Evolutionary conservation across 2,888 invertebrate genomes (phyloP).

Genomic region (Toxonevra muliebris): DNA sequence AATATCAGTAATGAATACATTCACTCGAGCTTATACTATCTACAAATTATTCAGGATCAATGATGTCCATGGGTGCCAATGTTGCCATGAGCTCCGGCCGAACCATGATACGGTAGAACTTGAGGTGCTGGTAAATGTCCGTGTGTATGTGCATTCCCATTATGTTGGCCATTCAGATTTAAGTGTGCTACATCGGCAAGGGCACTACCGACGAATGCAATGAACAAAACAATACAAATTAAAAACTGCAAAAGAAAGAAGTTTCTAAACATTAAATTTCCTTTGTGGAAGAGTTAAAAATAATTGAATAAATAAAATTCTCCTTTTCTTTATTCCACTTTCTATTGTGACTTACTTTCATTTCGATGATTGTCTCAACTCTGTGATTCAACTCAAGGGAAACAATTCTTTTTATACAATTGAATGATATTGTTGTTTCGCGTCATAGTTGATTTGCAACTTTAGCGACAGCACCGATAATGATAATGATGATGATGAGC

Average conservation of each 20-base stretch:
- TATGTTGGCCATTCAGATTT: background rate
- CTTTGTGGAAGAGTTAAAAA: too few relatives aligned
- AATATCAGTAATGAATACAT: too few relatives aligned
- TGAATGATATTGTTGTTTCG: background rate
- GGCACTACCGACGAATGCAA: constrained; percentile 23
- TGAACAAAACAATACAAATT: constrained; percentile 28
- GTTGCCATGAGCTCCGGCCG: too few relatives aligned
- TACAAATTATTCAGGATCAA: too few relatives aligned
- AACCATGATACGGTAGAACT: too few relatives aligned
- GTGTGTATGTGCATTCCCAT: background rate
- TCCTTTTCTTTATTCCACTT: background rate
- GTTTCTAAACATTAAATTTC: too few relatives aligned
- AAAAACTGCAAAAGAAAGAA: constrained; percentile 23
- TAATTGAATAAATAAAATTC: background rate
- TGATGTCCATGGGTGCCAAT: too few relatives aligned
- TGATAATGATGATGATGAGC: too few relatives aligned
- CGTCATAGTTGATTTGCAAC: too few relatives aligned
- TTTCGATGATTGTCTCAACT: constrained; percentile 9
- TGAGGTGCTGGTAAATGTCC: background rate
- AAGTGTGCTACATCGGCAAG: constrained; percentile 38
- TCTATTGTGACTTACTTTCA: constrained; percentile 28
- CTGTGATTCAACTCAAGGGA: background rate
- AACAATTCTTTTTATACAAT: constrained; percentile 23
- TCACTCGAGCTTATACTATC: too few relatives aligned
- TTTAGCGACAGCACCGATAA: too few relatives aligned